Conservation (phyloP, 2,888 invertebrate genomes). For the Synergus gifuensis region DNA sequence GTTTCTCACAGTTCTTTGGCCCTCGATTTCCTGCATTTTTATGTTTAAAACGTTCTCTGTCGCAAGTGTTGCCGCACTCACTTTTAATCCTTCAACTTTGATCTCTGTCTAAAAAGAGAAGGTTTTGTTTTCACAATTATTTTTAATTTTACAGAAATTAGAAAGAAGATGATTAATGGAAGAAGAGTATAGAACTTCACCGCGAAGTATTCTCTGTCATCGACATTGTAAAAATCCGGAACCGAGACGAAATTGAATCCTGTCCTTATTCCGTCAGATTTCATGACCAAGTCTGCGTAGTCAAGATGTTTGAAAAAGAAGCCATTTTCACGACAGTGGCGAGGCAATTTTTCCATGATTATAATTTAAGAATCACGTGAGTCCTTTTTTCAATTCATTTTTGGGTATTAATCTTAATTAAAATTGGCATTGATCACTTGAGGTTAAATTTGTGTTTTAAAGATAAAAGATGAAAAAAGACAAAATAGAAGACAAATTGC, state of each 20-base stretch:
- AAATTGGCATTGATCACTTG: neutral
- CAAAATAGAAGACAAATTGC: neutral
- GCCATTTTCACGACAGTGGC: conserved; percentile 60
- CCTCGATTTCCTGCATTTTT: conserved; percentile 59
- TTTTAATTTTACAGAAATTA: neutral
- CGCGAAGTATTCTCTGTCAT: conserved; percentile 60
- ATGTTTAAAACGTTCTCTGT: conserved; percentile 60
- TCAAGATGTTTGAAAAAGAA: conserved; percentile 59
- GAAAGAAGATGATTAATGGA: neutral
- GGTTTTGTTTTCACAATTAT: neutral
- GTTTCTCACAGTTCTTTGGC: conserved; percentile 53
- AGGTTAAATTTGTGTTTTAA: neutral
- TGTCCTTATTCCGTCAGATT: conserved; percentile 56
- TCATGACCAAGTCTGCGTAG: conserved; percentile 60
- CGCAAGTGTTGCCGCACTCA: conserved; percentile 61
- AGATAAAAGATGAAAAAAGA: too few species aligned
- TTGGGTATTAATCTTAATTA: neutral
- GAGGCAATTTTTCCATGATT: conserved; percentile 57
- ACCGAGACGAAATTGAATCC: conserved; percentile 57
- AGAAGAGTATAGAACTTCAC: conserved; percentile 46
- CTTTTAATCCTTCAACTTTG: conserved; percentile 61
- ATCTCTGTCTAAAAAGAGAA: conserved; percentile 60
- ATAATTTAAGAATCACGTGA: neutral
- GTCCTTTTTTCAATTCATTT: neutral
- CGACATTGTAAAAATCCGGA: conserved; percentile 61